Evolutionary conservation across 2,888 invertebrate genomes (phyloP).

Genomic region (Drosophila affinis): DNA sequence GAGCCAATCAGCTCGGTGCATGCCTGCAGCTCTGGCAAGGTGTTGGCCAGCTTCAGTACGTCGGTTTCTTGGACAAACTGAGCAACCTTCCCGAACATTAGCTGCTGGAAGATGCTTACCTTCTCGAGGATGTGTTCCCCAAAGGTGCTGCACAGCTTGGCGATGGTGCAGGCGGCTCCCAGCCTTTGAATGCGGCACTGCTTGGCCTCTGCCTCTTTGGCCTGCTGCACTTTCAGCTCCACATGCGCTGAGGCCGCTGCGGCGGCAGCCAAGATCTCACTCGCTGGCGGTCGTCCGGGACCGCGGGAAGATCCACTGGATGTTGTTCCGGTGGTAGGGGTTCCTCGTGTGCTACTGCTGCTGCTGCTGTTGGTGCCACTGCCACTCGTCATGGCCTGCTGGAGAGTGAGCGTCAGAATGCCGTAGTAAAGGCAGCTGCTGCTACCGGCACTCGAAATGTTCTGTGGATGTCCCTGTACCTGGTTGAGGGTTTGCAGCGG

Average conservation of each 20-base stretch:
- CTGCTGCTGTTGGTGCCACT: conserved; percentile 83
- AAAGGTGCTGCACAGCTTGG: conserved; percentile 89
- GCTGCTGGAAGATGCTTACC: conserved; percentile 93
- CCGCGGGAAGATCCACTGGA: conserved; percentile 81
- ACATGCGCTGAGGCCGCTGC: conserved; percentile 83
- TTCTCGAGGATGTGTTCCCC: conserved; percentile 87
- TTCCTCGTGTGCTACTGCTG: conserved; percentile 10
- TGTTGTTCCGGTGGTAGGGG: neutral
- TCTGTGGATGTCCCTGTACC: conserved; percentile 51
- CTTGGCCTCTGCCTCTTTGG: conserved; percentile 84
- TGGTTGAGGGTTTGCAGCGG: conserved; percentile 54
- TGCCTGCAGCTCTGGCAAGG: conserved; percentile 84
- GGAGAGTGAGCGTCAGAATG: conserved; percentile 90
- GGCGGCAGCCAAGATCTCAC: conserved; percentile 86
- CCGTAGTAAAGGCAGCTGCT: conserved; percentile 85
- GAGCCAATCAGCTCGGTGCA: conserved; percentile 91
- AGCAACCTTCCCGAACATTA: conserved; percentile 85
- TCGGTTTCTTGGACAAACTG: conserved; percentile 69
- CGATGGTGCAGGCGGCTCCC: conserved; percentile 92
- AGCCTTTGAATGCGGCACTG: conserved; percentile 89
- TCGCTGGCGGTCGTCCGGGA: conserved; percentile 86
- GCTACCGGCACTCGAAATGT: conserved; percentile 26
- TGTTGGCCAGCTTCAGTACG: conserved; percentile 63
- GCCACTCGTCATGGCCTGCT: conserved; percentile 85
- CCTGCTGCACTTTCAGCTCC: conserved; percentile 56